Conservation (phyloP, 2,797 vertebrate genomes). For the Pangasius sanitwongsei region DNA sequence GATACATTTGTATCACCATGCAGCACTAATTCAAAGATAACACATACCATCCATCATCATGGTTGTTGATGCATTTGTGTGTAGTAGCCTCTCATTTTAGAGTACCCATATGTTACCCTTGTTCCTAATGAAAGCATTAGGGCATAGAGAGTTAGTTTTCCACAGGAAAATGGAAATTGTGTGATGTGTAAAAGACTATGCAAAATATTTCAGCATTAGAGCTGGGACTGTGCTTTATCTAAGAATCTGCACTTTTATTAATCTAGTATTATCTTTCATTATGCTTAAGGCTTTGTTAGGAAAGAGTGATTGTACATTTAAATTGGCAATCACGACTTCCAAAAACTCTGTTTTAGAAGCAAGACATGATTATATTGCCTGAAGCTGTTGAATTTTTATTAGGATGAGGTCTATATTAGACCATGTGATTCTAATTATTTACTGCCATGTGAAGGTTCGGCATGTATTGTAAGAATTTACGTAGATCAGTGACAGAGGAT, state of each 20-base stretch:
- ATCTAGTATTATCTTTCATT: conserved; percentile 58
- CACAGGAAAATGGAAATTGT: conserved; percentile 2
- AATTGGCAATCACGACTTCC: conserved; percentile 52
- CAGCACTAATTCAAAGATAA: conserved; percentile 79
- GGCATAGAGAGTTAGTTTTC: not conserved
- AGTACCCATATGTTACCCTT: not conserved
- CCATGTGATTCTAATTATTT: conserved; percentile 83
- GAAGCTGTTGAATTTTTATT: conserved; percentile 76
- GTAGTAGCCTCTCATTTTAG: conserved; percentile 33
- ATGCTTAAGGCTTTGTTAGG: conserved; percentile 63
- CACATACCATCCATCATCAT: conserved; percentile 74
- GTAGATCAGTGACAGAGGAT: conserved; percentile 65
- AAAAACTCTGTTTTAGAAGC: conserved; percentile 54
- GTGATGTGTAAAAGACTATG: not conserved
- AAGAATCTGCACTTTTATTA: conserved; percentile 63
- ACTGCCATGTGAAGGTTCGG: conserved; percentile 75
- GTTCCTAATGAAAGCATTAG: conserved; percentile 20
- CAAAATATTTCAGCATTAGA: conserved; percentile 4
- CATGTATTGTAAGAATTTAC: conserved; percentile 73
- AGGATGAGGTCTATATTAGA: conserved; percentile 74
- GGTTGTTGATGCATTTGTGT: conserved; percentile 54
- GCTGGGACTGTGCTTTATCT: conserved; percentile 30
- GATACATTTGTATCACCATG: conserved; percentile 74
- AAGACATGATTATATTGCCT: conserved; percentile 75
- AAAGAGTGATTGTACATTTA: conserved; percentile 61